Evolutionary conservation across 1,140 invertebrate species (phyloP), one percentile per base, ranked within the genome.

Genomic region (Cyclina sinensis): DNA sequence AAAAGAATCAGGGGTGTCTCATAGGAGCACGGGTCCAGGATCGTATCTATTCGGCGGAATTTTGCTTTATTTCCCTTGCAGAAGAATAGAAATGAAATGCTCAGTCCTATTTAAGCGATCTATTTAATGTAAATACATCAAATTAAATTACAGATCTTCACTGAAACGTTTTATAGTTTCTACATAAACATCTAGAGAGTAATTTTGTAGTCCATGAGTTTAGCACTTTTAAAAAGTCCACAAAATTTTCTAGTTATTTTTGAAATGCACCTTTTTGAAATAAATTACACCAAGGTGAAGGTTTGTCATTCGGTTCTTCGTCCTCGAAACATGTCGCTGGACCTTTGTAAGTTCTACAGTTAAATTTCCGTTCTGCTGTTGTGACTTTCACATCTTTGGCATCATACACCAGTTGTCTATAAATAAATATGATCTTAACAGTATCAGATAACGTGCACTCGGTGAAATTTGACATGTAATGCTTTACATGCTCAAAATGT

Each of bases 251-350:
- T 9, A 86, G 27, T 35, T 78, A 0, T 35, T 86, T 86, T 57
- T 86, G 70, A 24, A 18, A 9, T 14, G 84, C 84, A 2, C 84
- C 84, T 65, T 68, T 76, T 46, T 78, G 21, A 39, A 86, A 78
- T 14, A 86, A 32, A 48, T 86, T 39, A 37, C 78, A 86, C 84
- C 78, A 78, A 0, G 84, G 84, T 30, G 84, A 86, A 12, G 84
- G 84, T 5, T 73, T 48, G n/a, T 76, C 59, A 27, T 78, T 35
- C 0, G n/a, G 43, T 7, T 30, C 39, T 16, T 24, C n/a, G 35
- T 46, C 35, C n/a, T 46, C 2, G 24, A 76, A 32, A n/a, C 62
- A 30, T 12, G 18, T 16, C 3, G 24, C 16, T 7, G 70, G 70
- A 24, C 78, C 70, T 35, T 86, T 51, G 30, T 86, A 86, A 5